Base-by-base conservation (phyloP, 2,888 invertebrate species). In the Brenthis hecate region DNA sequence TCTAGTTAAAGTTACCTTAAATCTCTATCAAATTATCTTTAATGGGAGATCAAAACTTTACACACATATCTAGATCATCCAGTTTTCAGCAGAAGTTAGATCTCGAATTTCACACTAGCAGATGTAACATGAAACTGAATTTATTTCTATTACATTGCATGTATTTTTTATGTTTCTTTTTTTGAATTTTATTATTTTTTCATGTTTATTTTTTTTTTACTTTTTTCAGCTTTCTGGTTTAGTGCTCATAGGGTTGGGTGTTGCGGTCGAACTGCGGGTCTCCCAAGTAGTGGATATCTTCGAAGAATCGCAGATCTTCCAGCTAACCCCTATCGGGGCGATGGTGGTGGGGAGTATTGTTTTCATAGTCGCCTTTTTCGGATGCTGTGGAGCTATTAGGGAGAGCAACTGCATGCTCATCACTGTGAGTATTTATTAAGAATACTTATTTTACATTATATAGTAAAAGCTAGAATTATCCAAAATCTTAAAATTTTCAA, bases 361-460 rank as follows among this genome's bases (percentile, higher is more conserved):
- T 13, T 96, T 97, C 81, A 84, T 97, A 75, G 95, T 98, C 71
- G 96, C 97, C 3, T 97, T 97, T 93, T 95, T 97, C 80, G 98
- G 97, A 73, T 98, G 98, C 88, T 98, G 97, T 81, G 98, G 98
- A 2, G 97, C 98, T 1, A 95, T 96, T 74, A 94, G 95, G 64
- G 97, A 98, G 88, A 97, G 96, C 85, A 95, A 97, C 82, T 97
- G 97, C 89, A 96, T 98, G 96, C 94, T 96, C 13, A 93, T 96
- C 81, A 95, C 95, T 78, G 97, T 97, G 85, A 95, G 95, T 93
- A 55, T 32, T 19, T 1, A 51, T 47, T 11, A 43, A 43, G 11
- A 43, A 43, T 43, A 43, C 11, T 43, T 43, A 36, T 1, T n/a
- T n/a, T n/a, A n/a, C 36, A 36, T 8, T 6, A 6, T 36, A 36